phyloP scores from a whole-genome alignment of 2,797 vertebrate genomes.

The Simalia tracyae region DNA sequence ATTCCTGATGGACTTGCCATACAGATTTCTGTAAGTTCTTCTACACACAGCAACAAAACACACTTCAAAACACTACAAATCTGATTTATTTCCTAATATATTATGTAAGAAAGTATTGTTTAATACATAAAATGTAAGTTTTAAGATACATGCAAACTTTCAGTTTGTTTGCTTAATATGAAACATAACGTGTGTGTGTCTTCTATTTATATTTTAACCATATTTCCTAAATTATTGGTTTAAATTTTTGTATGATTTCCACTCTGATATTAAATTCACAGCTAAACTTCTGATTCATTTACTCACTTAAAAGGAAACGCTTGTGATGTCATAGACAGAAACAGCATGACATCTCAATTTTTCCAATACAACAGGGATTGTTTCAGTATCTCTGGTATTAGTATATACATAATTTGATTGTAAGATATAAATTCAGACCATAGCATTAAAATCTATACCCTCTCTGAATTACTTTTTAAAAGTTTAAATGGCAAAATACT shows the following conservation, averaged over 20 bases:
- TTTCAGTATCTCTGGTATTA: not conserved
- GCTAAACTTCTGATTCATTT: constrained; percentile 46
- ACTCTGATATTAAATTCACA: constrained; percentile 36
- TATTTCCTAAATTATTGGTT: constrained; percentile 35
- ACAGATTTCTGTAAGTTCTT: constrained; percentile 19
- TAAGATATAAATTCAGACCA: not conserved
- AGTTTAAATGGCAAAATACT: not conserved
- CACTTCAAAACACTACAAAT: constrained; percentile 36
- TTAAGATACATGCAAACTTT: constrained; percentile 26
- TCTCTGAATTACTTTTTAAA: not conserved
- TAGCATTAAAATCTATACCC: not conserved
- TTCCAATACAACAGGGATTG: not conserved
- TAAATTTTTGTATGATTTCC: constrained; percentile 28
- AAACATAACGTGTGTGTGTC: constrained; percentile 16
- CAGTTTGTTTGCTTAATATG: constrained; percentile 18
- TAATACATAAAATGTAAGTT: constrained; percentile 33
- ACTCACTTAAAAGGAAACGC: constrained; percentile 39
- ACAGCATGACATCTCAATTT: constrained; percentile 48
- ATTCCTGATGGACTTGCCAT: constrained; percentile 30
- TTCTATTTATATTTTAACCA: constrained; percentile 25
- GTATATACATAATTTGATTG: not conserved
- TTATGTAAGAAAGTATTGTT: constrained; percentile 13
- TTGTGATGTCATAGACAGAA: constrained; percentile 31
- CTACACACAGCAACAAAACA: constrained; percentile 7
- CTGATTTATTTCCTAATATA: not conserved